Conservation (phyloP, 2,888 invertebrate genomes). For the Cosmia pyralina region DNA sequence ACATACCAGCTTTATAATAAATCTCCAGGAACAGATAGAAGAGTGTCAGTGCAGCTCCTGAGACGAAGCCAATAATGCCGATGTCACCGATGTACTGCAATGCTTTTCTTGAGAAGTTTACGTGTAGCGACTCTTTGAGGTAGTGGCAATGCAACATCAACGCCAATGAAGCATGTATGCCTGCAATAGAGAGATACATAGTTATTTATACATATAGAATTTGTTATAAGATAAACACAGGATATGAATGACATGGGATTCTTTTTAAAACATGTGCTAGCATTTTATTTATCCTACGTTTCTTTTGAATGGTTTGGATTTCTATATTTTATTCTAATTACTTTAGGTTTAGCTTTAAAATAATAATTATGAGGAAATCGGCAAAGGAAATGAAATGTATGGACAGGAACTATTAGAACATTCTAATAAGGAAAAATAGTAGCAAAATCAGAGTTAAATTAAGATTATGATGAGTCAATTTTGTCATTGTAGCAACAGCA, state of each 20-base stretch:
- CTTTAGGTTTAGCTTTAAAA: not conserved
- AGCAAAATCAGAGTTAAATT: not conserved
- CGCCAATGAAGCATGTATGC: slow-evolving; percentile 80
- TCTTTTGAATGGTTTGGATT: not conserved
- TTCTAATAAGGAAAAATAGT: slow-evolving; percentile 8
- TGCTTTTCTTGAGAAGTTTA: slow-evolving; percentile 87
- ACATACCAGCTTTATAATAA: slow-evolving; percentile 84
- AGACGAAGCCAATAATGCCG: slow-evolving; percentile 86
- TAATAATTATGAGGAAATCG: slow-evolving; percentile 3
- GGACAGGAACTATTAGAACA: slow-evolving; percentile 15
- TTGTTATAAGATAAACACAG: not conserved
- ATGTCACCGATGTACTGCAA: slow-evolving; percentile 86
- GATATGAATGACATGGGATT: not conserved
- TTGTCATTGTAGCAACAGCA: not conserved
- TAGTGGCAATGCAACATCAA: slow-evolving; percentile 86
- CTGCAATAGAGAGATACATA: slow-evolving; percentile 66
- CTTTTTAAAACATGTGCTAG: not conserved
- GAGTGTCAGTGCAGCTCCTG: slow-evolving; percentile 83
- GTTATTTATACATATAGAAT: not conserved
- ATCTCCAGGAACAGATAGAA: slow-evolving; percentile 86
- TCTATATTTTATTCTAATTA: not conserved
- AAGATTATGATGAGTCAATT: slow-evolving; percentile 6
- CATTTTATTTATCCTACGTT: not conserved
- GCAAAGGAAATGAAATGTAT: not conserved
- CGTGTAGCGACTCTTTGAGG: slow-evolving; percentile 83